phyloP scores from a whole-genome alignment of 2,888 invertebrate species.

The Eledona agricola region DNA sequence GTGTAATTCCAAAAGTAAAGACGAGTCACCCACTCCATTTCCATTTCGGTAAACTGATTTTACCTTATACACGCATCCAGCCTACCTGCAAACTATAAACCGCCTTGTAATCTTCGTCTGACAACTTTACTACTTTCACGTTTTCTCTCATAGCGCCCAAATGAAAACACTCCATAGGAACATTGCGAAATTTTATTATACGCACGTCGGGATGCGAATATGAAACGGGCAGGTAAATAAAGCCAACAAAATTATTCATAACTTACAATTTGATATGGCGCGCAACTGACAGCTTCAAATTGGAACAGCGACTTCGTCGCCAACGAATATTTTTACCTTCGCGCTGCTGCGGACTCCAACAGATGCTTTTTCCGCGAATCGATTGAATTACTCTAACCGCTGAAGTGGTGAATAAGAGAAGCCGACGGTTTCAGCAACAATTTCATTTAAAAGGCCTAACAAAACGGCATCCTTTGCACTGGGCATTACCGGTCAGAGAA shows the following conservation, averaged over 20 bases:
- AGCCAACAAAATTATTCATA: constrained; percentile 32
- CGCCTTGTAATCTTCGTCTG: constrained; percentile 13
- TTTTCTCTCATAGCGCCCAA: constrained; percentile 4
- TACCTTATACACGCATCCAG: constrained; percentile 27
- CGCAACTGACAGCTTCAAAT: constrained; percentile 17
- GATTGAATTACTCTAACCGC: too few species aligned
- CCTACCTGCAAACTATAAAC: constrained; percentile 21
- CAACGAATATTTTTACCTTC: too few species aligned
- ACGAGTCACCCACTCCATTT: constrained; percentile 29
- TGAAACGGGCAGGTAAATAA: constrained; percentile 24
- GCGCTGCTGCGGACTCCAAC: too few species aligned
- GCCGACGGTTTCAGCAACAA: constrained; percentile 3
- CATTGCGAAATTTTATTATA: constrained; percentile 17
- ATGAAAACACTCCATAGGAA: constrained; percentile 1
- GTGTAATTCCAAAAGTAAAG: constrained; percentile 33
- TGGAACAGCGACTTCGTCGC: constrained; percentile 15
- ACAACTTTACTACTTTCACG: constrained; percentile 18
- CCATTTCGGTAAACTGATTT: constrained; percentile 32
- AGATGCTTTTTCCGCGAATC: too few species aligned
- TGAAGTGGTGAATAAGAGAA: not conserved
- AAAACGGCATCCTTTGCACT: constrained; percentile 8
- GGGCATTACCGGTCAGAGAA: constrained; percentile 2
- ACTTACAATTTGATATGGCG: constrained; percentile 25
- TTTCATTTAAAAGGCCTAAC: constrained; percentile 9
- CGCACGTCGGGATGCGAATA: constrained; percentile 8